Conservation (phyloP, 2,797 vertebrate genomes). For the Sebastes vulpes region DNA sequence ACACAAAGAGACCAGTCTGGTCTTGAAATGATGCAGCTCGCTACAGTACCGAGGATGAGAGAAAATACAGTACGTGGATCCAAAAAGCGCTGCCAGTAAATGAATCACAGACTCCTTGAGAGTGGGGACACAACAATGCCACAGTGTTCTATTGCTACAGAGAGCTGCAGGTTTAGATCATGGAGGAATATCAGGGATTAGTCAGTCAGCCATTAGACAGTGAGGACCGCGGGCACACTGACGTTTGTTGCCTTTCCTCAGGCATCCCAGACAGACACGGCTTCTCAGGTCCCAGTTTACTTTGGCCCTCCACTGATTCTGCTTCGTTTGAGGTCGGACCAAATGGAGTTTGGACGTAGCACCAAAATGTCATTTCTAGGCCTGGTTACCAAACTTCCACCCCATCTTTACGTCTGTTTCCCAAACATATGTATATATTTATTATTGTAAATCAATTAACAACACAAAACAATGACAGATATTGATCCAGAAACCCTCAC, state of each 20-base stretch:
- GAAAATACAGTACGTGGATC: constrained; percentile 63
- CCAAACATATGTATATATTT: not conserved
- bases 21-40: constrained; percentile 54
- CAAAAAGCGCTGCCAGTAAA: constrained; percentile 68
- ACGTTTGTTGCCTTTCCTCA: constrained; percentile 71
- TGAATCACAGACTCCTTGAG: constrained; percentile 77
- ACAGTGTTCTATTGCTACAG: constrained; percentile 75
- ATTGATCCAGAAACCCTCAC: no score
- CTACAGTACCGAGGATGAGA: constrained; percentile 56
- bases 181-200: constrained; percentile 82
- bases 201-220: constrained; percentile 71
- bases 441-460: no score
- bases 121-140: constrained; percentile 79
- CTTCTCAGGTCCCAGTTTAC: constrained; percentile 76
- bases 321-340: constrained; percentile 71
- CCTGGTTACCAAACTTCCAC: constrained; percentile 66
- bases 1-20: constrained; percentile 42
- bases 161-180: constrained; percentile 81
- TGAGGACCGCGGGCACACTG: constrained; percentile 66
- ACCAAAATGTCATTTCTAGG: constrained; percentile 71
- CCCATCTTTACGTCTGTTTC: constrained; percentile 38
- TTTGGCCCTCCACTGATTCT: constrained; percentile 66
- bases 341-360: constrained; percentile 73
- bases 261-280: constrained; percentile 77
- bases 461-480: no score